phyloP scores from a whole-genome alignment of 2,797 vertebrate species.

The Neosilurus hyrtlii region DNA sequence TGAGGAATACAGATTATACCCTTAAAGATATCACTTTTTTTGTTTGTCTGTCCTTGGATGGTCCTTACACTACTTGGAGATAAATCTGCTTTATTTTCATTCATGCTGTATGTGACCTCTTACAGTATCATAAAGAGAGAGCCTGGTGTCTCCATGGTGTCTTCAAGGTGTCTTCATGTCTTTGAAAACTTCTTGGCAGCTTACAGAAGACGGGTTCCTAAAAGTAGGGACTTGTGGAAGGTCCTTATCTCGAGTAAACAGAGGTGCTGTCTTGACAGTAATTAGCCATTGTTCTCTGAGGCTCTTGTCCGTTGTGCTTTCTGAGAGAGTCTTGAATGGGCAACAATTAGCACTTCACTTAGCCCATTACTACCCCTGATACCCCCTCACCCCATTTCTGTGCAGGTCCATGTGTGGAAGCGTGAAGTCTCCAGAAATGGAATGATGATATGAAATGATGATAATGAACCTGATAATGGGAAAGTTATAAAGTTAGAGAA shows the following conservation, averaged over 20 bases:
- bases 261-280: slow-evolving; percentile 19
- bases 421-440: slow-evolving; percentile 1
- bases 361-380: slow-evolving; percentile 65
- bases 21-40: slow-evolving; percentile 12
- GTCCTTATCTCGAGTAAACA: slow-evolving; percentile 39
- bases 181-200: not conserved
- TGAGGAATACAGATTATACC: not conserved
- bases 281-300: slow-evolving; percentile 54
- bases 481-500: no score
- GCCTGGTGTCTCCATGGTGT: slow-evolving; percentile 7
- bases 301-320: slow-evolving; percentile 50
- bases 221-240: slow-evolving; percentile 22
- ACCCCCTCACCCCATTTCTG: slow-evolving; percentile 42
- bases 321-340: slow-evolving; percentile 43
- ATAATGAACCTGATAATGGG: not conserved
- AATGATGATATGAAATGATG: no score
- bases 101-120: slow-evolving; percentile 11
- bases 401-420: slow-evolving; percentile 66
- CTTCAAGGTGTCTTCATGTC: not conserved
- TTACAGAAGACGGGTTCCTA: slow-evolving; percentile 11
- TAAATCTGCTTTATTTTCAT: slow-evolving; percentile 35
- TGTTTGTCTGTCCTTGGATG: slow-evolving; percentile 8
- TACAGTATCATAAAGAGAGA: slow-evolving; percentile 15
- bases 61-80: slow-evolving; percentile 41
- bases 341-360: slow-evolving; percentile 65